phyloP scores from a whole-genome alignment of 1,140 invertebrate species.

The Brachionus plicatilis region DNA sequence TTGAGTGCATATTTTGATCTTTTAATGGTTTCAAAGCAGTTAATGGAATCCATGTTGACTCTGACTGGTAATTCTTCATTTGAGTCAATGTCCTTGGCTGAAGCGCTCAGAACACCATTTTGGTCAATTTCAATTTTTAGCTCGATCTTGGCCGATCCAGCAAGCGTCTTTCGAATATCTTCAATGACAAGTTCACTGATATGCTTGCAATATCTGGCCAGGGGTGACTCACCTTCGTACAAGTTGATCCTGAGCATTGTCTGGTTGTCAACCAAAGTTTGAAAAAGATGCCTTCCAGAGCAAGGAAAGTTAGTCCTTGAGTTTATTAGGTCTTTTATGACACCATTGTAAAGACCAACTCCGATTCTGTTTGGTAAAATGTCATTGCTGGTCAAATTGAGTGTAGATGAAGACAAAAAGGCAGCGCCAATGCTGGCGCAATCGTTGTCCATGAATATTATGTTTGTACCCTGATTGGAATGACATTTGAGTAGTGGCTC shows the following conservation, averaged over 20 bases:
- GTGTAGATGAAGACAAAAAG: neutral
- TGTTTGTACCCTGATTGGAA: neutral
- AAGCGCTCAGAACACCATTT: neutral
- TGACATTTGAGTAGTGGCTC: neutral
- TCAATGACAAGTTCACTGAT: slow-evolving; percentile 4
- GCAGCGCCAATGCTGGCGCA: slow-evolving; percentile 10
- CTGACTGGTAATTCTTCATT: neutral
- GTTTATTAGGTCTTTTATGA: neutral
- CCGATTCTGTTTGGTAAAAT: neutral
- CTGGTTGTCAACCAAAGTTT: neutral
- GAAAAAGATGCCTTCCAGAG: slow-evolving; percentile 1
- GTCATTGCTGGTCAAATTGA: neutral
- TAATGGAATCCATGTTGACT: neutral
- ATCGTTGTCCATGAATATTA: slow-evolving; percentile 22
- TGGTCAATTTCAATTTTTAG: neutral
- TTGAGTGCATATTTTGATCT: neutral
- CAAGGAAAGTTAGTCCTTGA: slow-evolving; percentile 2
- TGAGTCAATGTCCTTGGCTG: neutral
- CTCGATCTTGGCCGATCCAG: neutral
- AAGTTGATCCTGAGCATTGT: neutral
- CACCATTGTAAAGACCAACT: slow-evolving; percentile 21
- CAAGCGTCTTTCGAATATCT: neutral
- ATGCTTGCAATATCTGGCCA: slow-evolving; percentile 13
- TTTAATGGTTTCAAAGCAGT: neutral
- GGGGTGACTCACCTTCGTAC: slow-evolving; percentile 6